Percentiles rank a stretch among this genome's conserved stretches.
Conservation (phyloP, 1,140 invertebrate species). For the Pseudomyrmex gracilis region DNA sequence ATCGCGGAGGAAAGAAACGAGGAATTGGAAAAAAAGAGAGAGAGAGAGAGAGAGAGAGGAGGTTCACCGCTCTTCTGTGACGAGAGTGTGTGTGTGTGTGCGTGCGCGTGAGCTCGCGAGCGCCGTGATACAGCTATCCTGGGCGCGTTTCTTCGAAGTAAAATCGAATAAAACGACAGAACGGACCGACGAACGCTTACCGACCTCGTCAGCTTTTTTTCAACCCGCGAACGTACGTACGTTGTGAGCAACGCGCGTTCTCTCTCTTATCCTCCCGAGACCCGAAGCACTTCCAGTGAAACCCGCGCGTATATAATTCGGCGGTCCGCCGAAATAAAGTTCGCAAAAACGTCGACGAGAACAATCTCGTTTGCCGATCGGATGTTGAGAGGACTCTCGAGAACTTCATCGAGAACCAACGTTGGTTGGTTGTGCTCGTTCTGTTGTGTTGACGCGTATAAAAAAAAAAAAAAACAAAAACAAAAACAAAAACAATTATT, state of each 20-base stretch:
- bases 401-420: neutral
- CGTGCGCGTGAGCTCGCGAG: neutral
- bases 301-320: neutral
- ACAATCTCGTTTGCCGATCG: neutral
- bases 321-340: neutral
- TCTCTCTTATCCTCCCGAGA: slow-evolving; percentile 33
- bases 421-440: neutral
- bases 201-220: slow-evolving; percentile 32
- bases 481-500: slow-evolving; percentile 17
- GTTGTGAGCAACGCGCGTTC: neutral
- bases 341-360: neutral
- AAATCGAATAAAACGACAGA: slow-evolving; percentile 43
- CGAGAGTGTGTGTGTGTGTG: neutral
- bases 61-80: neutral
- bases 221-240: slow-evolving; percentile 1
- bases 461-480: neutral
- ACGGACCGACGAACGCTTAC: slow-evolving; percentile 10
- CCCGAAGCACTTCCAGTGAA: slow-evolving; percentile 1
- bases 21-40: neutral
- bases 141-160: slow-evolving; percentile 25
- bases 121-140: slow-evolving; percentile 31
- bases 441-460: neutral
- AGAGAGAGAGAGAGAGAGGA: no score
- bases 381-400: neutral
- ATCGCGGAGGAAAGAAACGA: neutral